These are phyloP conservation scores for Apodemia zela DNA, from an alignment of 2,888 invertebrate species.

Conservation along the genomic window DNA sequence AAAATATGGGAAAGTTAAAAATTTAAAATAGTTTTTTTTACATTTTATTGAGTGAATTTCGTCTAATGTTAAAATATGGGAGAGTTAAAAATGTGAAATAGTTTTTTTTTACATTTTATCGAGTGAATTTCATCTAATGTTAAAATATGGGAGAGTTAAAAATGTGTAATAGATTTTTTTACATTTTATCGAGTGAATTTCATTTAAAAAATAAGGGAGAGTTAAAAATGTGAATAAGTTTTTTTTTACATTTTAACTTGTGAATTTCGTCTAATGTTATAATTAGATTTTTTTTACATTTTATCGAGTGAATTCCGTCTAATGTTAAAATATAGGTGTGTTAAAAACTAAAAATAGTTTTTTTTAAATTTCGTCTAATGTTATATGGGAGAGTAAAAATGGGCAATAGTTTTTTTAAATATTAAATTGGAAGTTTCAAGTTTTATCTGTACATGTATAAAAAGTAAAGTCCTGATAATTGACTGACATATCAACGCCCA, in stretches of 20 bases:
- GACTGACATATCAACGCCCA: too few species aligned
- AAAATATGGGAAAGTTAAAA: too few species aligned
- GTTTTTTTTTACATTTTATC: background rate
- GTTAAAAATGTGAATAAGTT: background rate
- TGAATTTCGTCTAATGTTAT: background rate
- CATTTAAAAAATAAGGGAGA: too few species aligned
- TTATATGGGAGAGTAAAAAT: background rate
- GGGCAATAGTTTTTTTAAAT: too few species aligned
- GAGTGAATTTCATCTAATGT: background rate
- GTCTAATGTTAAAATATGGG: background rate
- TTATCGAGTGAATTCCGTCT: conserved; percentile 4
- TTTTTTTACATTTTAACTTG: background rate
- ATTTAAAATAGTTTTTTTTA: background rate
- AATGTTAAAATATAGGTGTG: background rate
- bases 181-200: background rate
- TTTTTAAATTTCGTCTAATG: background rate
- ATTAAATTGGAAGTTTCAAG: too few species aligned
- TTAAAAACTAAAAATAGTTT: too few species aligned
- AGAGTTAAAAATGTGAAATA: too few species aligned
- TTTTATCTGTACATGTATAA: too few species aligned
- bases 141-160: background rate
- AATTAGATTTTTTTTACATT: background rate
- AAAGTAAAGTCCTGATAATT: too few species aligned
- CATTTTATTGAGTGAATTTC: conserved; percentile 1
- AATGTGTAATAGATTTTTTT: background rate